Evolutionary conservation across 2,888 invertebrate species (phyloP).

Genomic region (Drosophila glabriapex): DNA sequence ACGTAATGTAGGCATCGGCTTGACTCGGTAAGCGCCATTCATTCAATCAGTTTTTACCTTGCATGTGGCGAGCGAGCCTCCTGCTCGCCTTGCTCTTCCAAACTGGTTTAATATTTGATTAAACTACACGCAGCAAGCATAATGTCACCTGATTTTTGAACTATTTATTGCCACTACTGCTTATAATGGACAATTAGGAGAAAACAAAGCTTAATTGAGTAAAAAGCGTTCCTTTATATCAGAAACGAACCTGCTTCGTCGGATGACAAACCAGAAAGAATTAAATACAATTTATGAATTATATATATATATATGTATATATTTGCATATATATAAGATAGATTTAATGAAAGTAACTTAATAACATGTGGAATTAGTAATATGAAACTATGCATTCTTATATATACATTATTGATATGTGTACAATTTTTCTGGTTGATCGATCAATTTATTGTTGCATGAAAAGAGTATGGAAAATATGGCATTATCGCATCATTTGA

Average conservation of each 20-base stretch:
- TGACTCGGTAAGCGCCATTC: background rate
- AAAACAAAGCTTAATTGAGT: background rate
- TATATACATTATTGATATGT: constrained; percentile 14
- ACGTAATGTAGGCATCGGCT: background rate
- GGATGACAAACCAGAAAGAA: background rate
- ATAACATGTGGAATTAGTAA: background rate
- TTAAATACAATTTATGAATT: background rate
- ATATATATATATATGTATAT: background rate
- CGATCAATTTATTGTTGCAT: constrained; percentile 25
- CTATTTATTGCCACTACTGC: background rate
- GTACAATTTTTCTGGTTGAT: constrained; percentile 12
- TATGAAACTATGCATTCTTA: constrained; percentile 5
- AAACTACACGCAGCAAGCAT: background rate
- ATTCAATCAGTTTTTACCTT: constrained; percentile 10
- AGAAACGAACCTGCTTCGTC: background rate
- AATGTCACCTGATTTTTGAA: constrained; percentile 4
- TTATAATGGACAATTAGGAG: background rate
- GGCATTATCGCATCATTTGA: constrained; percentile 24
- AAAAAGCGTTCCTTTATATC: background rate
- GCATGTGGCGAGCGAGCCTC: constrained; percentile 51
- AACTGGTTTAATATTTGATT: constrained; percentile 20
- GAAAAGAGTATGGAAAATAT: constrained; percentile 18
- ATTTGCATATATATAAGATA: background rate
- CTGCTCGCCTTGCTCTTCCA: constrained; percentile 52
- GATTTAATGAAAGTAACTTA: background rate